Evolutionary conservation across 1,140 invertebrate species (phyloP).

Genomic region (Leptinotarsa texana): DNA sequence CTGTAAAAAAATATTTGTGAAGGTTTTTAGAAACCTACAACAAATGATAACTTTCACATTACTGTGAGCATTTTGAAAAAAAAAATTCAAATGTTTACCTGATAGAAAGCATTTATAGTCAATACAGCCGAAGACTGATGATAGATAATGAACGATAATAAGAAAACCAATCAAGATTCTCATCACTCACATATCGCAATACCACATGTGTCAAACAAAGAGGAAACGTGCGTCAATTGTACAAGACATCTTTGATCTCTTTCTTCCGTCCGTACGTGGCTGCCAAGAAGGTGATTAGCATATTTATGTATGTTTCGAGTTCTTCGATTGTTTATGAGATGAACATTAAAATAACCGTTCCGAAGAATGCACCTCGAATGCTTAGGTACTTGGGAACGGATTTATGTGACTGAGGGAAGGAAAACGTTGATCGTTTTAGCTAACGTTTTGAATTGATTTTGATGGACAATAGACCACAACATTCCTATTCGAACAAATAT

Average conservation of each 20-base stretch:
- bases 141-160: background rate
- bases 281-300: background rate
- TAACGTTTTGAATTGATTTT: too few species aligned
- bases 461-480: too few species aligned
- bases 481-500: too few species aligned
- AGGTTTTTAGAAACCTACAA: too few species aligned
- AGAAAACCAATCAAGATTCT: background rate
- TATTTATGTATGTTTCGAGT: conserved; percentile 5
- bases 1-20: too few species aligned
- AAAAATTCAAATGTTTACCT: too few species aligned
- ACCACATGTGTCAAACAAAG: background rate
- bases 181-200: background rate
- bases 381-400: background rate
- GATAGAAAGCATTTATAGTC: too few species aligned
- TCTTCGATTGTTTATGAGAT: conserved; percentile 6
- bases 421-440: too few species aligned
- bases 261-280: background rate
- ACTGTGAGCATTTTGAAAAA: too few species aligned
- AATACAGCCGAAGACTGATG: background rate
- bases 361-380: background rate
- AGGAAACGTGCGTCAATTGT: conserved; percentile 7
- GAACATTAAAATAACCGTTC: conserved; percentile 1
- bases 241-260: background rate
- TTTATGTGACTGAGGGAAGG: background rate
- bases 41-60: too few species aligned